Evolutionary conservation across 1,140 invertebrate genomes (phyloP).

Genomic region (Pentalonia nigronervosa): DNA sequence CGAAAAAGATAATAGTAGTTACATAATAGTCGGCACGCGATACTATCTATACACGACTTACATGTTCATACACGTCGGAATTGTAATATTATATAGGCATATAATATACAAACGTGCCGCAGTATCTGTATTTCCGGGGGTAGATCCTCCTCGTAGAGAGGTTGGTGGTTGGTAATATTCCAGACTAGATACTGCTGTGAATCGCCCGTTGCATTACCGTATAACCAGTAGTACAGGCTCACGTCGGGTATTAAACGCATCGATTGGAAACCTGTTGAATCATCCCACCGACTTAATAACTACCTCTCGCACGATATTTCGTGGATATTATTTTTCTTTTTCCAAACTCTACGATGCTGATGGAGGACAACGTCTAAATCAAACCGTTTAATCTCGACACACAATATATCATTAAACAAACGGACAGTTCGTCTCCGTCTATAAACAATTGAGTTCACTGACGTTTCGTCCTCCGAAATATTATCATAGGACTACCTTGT

Average conservation of each 20-base stretch:
- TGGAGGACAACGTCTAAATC: too few relatives aligned
- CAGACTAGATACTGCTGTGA: background rate
- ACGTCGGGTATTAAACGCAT: too few relatives aligned
- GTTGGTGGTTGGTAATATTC: background rate
- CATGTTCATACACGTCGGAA: background rate
- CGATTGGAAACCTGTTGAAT: background rate
- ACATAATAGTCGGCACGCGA: background rate
- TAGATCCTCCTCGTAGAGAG: background rate
- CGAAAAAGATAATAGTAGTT: background rate
- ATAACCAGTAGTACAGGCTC: too few relatives aligned
- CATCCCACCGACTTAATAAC: too few relatives aligned
- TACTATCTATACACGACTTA: background rate
- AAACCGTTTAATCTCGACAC: too few relatives aligned
- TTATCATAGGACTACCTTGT: background rate
- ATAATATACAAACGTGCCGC: background rate
- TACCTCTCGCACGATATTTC: background rate
- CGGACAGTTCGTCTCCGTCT: too few relatives aligned
- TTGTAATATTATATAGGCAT: too few relatives aligned
- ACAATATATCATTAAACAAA: too few relatives aligned
- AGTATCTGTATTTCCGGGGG: background rate
- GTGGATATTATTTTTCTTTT: background rate
- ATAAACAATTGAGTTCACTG: background rate
- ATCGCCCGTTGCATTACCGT: background rate
- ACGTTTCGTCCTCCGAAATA: background rate
- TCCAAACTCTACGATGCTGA: background rate